phyloP scores from a whole-genome alignment of 2,797 vertebrate genomes.

The Hemibagrus guttatus region DNA sequence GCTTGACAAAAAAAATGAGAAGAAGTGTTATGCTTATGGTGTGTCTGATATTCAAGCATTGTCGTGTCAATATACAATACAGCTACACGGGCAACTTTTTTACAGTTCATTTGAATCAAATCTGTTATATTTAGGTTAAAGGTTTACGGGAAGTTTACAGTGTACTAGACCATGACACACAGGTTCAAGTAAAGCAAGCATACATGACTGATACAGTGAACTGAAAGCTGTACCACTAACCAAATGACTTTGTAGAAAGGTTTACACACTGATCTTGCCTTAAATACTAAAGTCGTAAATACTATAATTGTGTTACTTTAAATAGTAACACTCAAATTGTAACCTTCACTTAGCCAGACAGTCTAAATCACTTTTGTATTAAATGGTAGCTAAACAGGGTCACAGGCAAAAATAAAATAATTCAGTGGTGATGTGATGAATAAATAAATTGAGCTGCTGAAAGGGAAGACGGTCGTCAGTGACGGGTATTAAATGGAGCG shows the following conservation, averaged over 20 bases:
- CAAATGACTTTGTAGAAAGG: not conserved
- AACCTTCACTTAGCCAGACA: not conserved
- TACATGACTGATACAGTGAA: not conserved
- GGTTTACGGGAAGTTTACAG: not conserved
- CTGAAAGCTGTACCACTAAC: not conserved
- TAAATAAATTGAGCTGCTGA: not conserved
- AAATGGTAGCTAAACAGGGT: not conserved
- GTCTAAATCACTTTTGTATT: not conserved
- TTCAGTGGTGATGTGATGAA: not conserved
- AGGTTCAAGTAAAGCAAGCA: not conserved
- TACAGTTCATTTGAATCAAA: not conserved
- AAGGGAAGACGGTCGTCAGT: not conserved
- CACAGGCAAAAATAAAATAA: not conserved
- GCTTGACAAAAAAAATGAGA: not conserved
- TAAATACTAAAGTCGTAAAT: too few species aligned
- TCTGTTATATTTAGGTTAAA: not conserved
- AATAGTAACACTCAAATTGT: not conserved
- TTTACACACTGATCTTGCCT: not conserved
- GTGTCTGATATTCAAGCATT: not conserved
- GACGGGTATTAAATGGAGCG: not conserved
- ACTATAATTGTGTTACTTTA: not conserved
- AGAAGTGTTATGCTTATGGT: not conserved
- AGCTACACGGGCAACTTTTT: too few species aligned
- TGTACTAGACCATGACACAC: not conserved
- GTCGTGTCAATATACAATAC: not conserved